phyloP scores from a whole-genome alignment of 2,888 invertebrate genomes.

The Cephus pygmeus region DNA sequence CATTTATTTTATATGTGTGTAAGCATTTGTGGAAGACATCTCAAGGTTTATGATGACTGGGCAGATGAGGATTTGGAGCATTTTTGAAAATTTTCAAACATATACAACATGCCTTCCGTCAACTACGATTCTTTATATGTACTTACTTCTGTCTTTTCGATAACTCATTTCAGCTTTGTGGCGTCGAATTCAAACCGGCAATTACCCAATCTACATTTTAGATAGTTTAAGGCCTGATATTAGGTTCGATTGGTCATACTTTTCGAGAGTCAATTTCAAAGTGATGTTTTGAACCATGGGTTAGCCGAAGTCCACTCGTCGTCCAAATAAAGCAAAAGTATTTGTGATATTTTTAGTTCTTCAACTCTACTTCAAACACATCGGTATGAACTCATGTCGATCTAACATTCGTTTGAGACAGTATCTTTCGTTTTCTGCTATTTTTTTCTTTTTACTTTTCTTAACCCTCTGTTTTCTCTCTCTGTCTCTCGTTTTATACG shows the following conservation, averaged over 20 bases:
- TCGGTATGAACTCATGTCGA: not conserved
- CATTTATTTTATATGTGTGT: no score
- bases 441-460: not conserved
- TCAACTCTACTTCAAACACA: not conserved
- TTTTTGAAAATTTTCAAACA: not conserved
- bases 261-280: not conserved
- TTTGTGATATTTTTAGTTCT: not conserved
- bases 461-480: not conserved
- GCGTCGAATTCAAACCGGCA: not conserved
- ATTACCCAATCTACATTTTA: not conserved
- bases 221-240: not conserved
- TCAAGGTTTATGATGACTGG: not conserved
- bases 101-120: not conserved
- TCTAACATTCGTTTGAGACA: not conserved
- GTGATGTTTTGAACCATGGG: not conserved
- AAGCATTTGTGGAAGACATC: not conserved
- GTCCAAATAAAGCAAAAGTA: not conserved
- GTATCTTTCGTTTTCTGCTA: not conserved
- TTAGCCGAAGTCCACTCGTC: not conserved
- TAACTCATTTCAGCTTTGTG: not conserved
- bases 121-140: not conserved
- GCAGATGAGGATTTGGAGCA: not conserved
- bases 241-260: not conserved
- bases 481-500: not conserved
- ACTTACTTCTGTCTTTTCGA: not conserved